Base-by-base conservation (phyloP, 2,888 invertebrate species). In the Athalia circularis region DNA sequence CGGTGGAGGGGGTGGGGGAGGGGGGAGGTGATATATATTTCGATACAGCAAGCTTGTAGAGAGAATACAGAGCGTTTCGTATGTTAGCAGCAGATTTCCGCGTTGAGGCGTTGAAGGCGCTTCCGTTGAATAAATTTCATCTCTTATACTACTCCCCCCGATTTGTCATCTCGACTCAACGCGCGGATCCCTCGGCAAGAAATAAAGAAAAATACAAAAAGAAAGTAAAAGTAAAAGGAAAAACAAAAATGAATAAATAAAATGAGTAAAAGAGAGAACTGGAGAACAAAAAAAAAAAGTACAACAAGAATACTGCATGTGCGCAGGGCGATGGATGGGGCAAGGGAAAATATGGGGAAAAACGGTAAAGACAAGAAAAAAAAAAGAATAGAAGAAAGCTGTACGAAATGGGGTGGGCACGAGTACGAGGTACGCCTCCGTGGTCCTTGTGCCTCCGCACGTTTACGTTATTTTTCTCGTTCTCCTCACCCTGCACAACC, bases 151-250 rank as follows among this genome's bases (percentile, higher is more conserved):
- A 5, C 64, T 57, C 45, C 4, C 4, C 15, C 15, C 68, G 68
- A 68, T 54, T 68, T 68, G 68, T 68, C 54, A 65, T 48, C 65
- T 65, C 65, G 65, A 65, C 48, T 48, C 29, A 65, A 65, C 65
- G 11, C 7, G 11, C 7, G 65, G 48, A 65, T 65, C 65, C 48
- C 13, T 13, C 11, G 15, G 62, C 8, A 62, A 15, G 62, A 62
- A 62, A 62, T 11, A 9, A 62, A 9, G n/a, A 5, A 13, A 7
- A 59, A 59, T n/a, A 59, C 11, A 5, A 59, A 59, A 59, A 7
- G 13, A 59, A 62, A 61, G 7, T 13, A 65, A 65, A n/a, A 65
- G 48, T n/a, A 65, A 65, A 47, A 65, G 13, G 48, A 65, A 65
- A 48, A 48, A 47, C 47, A 48, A 29, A 15, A 29, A 65, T 65